These are phyloP conservation scores for Branchipolynoe longqiensis DNA, from an alignment of 2,888 invertebrate species.

Conservation along the genomic window DNA sequence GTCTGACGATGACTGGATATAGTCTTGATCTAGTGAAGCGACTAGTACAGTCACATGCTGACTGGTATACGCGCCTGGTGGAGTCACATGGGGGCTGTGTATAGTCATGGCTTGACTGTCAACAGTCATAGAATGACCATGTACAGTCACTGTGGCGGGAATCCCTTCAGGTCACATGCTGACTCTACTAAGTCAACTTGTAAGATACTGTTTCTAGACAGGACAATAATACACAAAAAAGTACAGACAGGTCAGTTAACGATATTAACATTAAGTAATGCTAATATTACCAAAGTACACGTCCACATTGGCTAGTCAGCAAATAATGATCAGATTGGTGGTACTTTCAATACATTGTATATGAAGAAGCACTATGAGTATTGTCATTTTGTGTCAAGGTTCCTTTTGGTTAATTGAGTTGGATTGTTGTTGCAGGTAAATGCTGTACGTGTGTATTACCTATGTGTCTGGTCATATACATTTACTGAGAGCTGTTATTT, in stretches of 20 bases:
- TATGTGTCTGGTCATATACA: background rate
- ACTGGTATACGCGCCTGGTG: conserved; percentile 18
- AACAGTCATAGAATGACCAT: conserved; percentile 46
- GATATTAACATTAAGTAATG: background rate
- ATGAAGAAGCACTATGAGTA: background rate
- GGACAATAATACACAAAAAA: background rate
- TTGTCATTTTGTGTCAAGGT: no score
- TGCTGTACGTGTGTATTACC: background rate
- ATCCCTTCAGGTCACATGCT: conserved; percentile 38
- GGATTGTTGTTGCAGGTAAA: background rate
- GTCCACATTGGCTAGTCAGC: conserved; percentile 33
- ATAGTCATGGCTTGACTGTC: conserved; percentile 49
- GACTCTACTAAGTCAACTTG: conserved; percentile 42
- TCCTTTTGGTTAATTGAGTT: no score
- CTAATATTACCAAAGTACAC: background rate
- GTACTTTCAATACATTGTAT: background rate
- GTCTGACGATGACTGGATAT: conserved; percentile 48
- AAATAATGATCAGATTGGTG: background rate
- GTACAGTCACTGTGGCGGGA: conserved; percentile 35
- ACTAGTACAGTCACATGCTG: conserved; percentile 39
- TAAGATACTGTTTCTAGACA: background rate
- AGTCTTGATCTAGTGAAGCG: conserved; percentile 17
- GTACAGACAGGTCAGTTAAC: background rate
- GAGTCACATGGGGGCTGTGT: conserved; percentile 47
- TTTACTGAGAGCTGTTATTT: no score